These are phyloP conservation scores for Speoplatyrhinus poulsoni DNA, from an alignment of 2,113 vertebrate genomes.

Conservation along the genomic window DNA sequence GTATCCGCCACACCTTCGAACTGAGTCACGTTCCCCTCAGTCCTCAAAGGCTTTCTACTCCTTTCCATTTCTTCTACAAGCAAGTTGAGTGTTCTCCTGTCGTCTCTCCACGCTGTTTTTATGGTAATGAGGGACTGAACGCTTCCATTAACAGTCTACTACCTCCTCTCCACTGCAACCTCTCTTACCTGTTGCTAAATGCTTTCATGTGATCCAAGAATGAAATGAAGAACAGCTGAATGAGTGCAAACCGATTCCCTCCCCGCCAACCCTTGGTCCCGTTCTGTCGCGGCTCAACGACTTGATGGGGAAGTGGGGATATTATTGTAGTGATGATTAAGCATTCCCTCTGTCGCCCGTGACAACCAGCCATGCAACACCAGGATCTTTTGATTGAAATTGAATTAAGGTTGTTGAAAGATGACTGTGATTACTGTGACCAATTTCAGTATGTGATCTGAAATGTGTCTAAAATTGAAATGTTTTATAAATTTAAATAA, in stretches of 20 bases:
- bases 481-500: too few species aligned
- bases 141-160: slow-evolving; percentile 52
- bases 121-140: slow-evolving; percentile 51
- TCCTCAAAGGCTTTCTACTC: slow-evolving; percentile 49
- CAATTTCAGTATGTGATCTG: too few species aligned
- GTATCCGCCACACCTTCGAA: slow-evolving; percentile 8
- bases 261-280: too few species aligned
- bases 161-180: slow-evolving; percentile 20
- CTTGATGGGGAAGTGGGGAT: too few species aligned
- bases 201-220: slow-evolving; percentile 38
- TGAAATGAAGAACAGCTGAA: background rate
- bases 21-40: slow-evolving; percentile 28
- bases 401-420: too few species aligned
- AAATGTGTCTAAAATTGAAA: too few species aligned
- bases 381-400: too few species aligned
- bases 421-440: too few species aligned
- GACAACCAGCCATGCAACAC: too few species aligned
- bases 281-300: too few species aligned
- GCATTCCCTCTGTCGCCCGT: too few species aligned
- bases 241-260: slow-evolving; percentile 11
- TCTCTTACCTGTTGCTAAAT: slow-evolving; percentile 56
- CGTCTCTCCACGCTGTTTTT: slow-evolving; percentile 24
- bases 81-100: slow-evolving; percentile 14
- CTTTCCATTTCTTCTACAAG: slow-evolving; percentile 22
- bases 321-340: too few species aligned